Evolutionary conservation across 2,888 invertebrate genomes (phyloP).

Genomic region (Nudaria mundana): DNA sequence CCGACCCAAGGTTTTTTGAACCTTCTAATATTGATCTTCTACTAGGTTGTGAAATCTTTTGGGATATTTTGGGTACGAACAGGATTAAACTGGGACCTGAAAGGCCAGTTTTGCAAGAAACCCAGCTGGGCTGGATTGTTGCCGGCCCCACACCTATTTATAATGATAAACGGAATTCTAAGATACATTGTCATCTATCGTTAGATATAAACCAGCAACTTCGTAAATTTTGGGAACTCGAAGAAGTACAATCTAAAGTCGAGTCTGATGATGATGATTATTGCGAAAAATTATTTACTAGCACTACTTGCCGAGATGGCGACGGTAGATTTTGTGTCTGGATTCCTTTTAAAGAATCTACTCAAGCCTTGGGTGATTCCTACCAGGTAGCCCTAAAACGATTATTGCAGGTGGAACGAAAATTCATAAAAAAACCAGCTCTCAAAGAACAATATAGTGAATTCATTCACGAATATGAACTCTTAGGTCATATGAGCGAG

Average conservation of each 20-base stretch:
- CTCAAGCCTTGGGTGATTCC: not conserved
- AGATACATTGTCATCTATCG: no score
- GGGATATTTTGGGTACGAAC: not conserved
- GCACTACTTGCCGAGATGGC: not conserved
- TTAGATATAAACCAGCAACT: not conserved
- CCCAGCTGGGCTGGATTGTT: constrained; percentile 1
- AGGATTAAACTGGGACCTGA: not conserved
- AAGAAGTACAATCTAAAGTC: no score
- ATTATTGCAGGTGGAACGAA: not conserved
- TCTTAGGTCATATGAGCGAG: not conserved
- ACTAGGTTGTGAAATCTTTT: not conserved
- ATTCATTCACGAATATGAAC: not conserved
- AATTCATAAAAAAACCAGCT: not conserved
- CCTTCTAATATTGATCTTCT: not conserved
- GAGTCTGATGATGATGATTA: not conserved
- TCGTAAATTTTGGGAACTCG: not conserved
- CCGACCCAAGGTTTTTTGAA: constrained; percentile 9
- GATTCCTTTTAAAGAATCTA: not conserved
- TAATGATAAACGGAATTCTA: no score
- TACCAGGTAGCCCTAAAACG: not conserved
- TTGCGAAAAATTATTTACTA: not conserved
- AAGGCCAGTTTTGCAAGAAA: not conserved
- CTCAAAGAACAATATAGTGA: not conserved
- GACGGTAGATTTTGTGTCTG: not conserved
- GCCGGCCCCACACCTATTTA: no score